A percentile compares a stretch with the other conserved stretches of the same genome.
Conservation (phyloP, 2,797 vertebrate genomes). For the Microctenopoma stevenorrisi region DNA sequence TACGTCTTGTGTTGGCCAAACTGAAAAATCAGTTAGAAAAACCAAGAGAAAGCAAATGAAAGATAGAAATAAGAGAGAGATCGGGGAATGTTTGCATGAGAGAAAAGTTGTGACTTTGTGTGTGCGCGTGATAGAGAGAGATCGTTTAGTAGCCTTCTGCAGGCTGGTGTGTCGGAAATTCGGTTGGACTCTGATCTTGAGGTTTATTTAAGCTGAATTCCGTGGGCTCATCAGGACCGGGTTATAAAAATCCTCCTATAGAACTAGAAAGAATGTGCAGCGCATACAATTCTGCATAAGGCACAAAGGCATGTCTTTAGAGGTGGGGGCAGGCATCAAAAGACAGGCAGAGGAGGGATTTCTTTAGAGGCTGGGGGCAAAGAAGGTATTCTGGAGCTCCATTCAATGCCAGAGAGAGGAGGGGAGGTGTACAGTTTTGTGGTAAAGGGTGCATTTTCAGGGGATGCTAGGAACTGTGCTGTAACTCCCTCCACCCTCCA, state of each 20-base stretch:
- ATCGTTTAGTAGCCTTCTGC: slow-evolving; percentile 71
- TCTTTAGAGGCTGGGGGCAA: slow-evolving; percentile 81
- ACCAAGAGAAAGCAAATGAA: slow-evolving; percentile 30
- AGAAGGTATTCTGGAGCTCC: slow-evolving; percentile 77
- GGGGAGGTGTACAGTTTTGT: slow-evolving; percentile 55
- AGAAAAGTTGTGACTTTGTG: slow-evolving; percentile 11
- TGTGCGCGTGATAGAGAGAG: slow-evolving; percentile 25
- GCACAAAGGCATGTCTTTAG: slow-evolving; percentile 86
- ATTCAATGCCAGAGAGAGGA: slow-evolving; percentile 64
- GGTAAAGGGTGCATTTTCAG: slow-evolving; percentile 59
- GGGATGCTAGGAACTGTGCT: slow-evolving; percentile 49
- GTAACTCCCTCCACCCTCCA: slow-evolving; percentile 4
- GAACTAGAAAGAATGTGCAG: slow-evolving; percentile 86
- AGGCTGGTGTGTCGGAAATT: slow-evolving; percentile 74
- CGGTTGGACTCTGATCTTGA: slow-evolving; percentile 80
- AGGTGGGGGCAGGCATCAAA: slow-evolving; percentile 82
- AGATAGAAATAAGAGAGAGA: slow-evolving; percentile 30
- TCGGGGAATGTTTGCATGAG: slow-evolving; percentile 15
- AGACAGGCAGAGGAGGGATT: slow-evolving; percentile 82
- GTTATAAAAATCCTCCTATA: slow-evolving; percentile 85
- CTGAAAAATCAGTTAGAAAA: slow-evolving; percentile 41
- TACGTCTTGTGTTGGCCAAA: neutral
- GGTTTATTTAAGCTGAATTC: slow-evolving; percentile 87
- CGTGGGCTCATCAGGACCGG: slow-evolving; percentile 82
- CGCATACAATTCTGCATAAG: slow-evolving; percentile 84